phyloP scores from a whole-genome alignment of 2,113 vertebrate genomes.

The Circaetus cinerascens region DNA sequence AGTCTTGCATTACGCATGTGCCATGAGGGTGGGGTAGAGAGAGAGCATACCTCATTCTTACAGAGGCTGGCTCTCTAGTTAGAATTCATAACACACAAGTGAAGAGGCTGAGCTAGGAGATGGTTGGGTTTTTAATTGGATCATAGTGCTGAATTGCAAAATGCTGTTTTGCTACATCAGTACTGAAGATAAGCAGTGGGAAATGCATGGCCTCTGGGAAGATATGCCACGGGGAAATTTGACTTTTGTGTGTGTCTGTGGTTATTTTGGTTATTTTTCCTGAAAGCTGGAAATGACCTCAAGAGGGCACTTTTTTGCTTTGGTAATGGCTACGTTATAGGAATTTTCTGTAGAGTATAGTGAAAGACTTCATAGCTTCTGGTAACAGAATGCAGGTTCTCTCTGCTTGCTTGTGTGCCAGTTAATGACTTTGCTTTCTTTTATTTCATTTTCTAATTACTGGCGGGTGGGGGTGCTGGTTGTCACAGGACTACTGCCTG shows the following conservation, averaged over 20 bases:
- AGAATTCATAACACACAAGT: rapidly evolving
- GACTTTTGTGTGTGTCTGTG: neutral
- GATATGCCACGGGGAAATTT: rapidly evolving
- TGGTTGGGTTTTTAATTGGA: neutral
- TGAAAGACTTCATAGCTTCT: neutral
- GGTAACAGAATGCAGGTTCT: neutral
- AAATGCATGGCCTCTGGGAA: neutral
- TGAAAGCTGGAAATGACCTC: neutral
- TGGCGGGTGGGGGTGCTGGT: neutral
- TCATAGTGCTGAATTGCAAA: neutral
- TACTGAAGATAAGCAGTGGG: neutral
- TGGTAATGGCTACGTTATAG: neutral
- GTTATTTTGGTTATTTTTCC: neutral
- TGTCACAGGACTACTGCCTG: neutral
- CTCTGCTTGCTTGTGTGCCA: neutral
- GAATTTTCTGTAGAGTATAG: neutral
- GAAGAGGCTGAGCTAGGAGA: neutral
- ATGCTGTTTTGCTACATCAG: neutral
- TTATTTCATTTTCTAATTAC: neutral
- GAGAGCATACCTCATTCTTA: too few species aligned
- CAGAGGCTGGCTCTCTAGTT: neutral
- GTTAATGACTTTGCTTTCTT: neutral
- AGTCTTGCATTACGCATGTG: neutral
- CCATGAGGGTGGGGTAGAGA: neutral
- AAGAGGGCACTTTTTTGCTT: slow-evolving; percentile 18